Evolutionary conservation across 2,797 vertebrate genomes (phyloP).

Genomic region (Phoxinus dragarum): DNA sequence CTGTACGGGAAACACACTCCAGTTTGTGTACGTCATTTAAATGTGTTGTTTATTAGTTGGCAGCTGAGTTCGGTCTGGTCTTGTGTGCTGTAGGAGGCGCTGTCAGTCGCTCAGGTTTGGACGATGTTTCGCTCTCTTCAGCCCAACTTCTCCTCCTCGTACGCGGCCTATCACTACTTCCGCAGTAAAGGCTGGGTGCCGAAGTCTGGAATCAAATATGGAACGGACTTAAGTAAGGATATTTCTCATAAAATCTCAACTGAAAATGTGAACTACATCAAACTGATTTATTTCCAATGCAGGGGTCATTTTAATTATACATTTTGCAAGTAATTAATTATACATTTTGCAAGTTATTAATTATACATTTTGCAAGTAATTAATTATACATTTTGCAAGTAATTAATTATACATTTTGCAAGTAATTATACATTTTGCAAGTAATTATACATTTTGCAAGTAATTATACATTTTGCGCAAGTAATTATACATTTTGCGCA

Average conservation of each 20-base stretch:
- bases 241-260: background rate
- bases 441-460: too few relatives aligned
- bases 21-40: background rate
- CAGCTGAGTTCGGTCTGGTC: background rate
- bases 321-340: too few relatives aligned
- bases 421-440: too few relatives aligned
- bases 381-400: too few relatives aligned
- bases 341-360: too few relatives aligned
- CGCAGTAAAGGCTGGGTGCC: conserved; percentile 94
- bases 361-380: too few relatives aligned
- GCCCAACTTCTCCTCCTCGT: conserved; percentile 83
- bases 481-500: too few relatives aligned
- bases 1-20: too few relatives aligned
- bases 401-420: too few relatives aligned
- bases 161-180: conserved; percentile 90
- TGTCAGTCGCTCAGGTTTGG: conserved; percentile 88
- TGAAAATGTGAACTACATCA: background rate
- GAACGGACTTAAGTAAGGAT: conserved; percentile 88
- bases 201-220: conserved; percentile 93
- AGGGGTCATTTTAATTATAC: background rate
- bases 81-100: conserved; percentile 79
- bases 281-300: background rate
- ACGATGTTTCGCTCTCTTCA: conserved; percentile 76
- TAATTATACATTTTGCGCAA: too few relatives aligned
- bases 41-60: background rate